Conservation (phyloP, 1,140 invertebrate species). For the Leptinotarsa undecemlineata region DNA sequence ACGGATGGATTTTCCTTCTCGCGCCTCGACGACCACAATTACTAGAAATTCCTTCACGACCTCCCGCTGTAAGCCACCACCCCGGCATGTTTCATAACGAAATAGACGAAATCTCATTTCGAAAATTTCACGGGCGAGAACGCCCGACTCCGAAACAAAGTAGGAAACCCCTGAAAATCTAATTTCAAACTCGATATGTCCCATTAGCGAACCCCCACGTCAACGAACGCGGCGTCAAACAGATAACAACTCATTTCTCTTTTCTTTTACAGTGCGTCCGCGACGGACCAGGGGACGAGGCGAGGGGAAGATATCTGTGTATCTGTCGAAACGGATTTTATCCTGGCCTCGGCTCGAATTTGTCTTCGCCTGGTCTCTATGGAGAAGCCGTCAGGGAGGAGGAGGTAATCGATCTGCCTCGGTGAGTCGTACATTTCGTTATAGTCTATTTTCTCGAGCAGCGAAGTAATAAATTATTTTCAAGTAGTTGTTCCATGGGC, state of each 20-base stretch:
- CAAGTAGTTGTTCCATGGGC: too few species aligned
- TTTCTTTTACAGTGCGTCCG: conserved; percentile 50
- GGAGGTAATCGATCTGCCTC: conserved; percentile 48
- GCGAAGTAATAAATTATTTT: too few species aligned
- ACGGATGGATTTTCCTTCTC: too few species aligned
- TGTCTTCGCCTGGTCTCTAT: conserved; percentile 55
- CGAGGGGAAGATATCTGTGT: conserved; percentile 55
- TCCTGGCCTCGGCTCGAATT: conserved; percentile 52
- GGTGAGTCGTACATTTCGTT: conserved; percentile 41
- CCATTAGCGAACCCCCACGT: background rate
- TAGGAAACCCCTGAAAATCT: background rate
- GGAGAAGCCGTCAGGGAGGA: conserved; percentile 56
- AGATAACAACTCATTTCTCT: background rate
- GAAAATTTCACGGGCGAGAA: background rate
- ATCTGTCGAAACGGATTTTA: conserved; percentile 58
- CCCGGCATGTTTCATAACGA: background rate
- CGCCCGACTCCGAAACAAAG: conserved; percentile 2
- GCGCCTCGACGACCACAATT: too few species aligned
- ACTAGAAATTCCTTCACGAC: too few species aligned
- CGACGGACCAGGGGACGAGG: conserved; percentile 38
- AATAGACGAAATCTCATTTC: background rate
- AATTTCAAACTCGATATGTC: conserved; percentile 17
- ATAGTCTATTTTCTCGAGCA: background rate
- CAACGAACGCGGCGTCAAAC: background rate
- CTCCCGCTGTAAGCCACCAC: too few species aligned